Evolutionary conservation across 2,113 vertebrate genomes (phyloP).

Genomic region (Bubo bubo): DNA sequence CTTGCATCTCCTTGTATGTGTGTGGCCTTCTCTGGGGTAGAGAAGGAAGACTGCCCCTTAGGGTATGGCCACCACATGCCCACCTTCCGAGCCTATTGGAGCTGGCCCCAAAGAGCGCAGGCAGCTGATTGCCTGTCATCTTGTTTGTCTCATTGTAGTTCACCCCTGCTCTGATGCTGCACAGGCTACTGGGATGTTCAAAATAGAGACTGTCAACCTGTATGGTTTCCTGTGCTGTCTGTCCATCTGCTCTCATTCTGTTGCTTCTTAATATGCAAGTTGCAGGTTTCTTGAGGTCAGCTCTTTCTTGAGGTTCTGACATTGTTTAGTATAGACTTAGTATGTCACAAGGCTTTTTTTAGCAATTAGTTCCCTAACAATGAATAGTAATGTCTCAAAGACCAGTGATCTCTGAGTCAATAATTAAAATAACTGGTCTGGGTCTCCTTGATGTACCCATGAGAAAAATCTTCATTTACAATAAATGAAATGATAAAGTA

Average conservation of each 20-base stretch:
- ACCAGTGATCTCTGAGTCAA: background rate
- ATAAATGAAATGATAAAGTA: background rate
- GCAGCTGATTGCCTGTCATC: background rate
- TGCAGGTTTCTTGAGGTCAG: background rate
- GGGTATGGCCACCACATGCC: background rate
- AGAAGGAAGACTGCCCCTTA: background rate
- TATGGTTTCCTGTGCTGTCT: background rate
- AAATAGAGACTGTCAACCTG: background rate
- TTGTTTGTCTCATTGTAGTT: background rate
- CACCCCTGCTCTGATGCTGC: background rate
- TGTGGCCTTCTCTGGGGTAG: background rate
- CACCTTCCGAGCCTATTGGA: background rate
- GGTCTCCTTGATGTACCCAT: background rate
- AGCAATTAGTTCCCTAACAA: background rate
- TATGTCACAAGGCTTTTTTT: background rate
- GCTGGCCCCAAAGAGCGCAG: background rate
- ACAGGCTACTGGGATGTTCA: background rate
- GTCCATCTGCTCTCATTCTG: background rate
- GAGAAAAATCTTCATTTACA: background rate
- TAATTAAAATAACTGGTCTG: background rate
- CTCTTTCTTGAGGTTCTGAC: background rate
- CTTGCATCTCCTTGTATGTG: background rate
- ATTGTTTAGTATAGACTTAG: background rate
- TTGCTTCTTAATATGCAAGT: background rate
- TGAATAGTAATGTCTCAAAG: background rate